phyloP scores from a whole-genome alignment of 2,797 vertebrate species.

The Ptychadena robeensis region DNA sequence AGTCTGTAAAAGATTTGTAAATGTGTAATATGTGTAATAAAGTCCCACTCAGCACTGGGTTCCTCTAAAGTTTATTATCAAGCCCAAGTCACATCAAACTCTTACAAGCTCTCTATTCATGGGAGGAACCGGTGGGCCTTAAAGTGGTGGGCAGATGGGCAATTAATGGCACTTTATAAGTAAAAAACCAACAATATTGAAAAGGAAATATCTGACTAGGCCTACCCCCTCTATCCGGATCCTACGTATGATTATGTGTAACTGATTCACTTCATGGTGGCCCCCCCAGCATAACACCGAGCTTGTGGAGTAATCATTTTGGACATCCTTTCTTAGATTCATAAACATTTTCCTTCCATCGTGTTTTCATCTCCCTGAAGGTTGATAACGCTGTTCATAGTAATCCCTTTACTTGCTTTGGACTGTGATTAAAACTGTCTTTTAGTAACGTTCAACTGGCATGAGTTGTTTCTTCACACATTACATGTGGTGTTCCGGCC shows the following conservation, averaged over 20 bases:
- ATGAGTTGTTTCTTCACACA: constrained; percentile 45
- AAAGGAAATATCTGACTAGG: no score
- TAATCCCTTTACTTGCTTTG: constrained; percentile 28
- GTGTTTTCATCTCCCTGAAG: background rate
- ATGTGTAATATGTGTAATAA: no score
- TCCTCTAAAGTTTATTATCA: no score
- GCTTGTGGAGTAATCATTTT: background rate
- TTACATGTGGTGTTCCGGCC: constrained; percentile 17
- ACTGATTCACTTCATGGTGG: no score
- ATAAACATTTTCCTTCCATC: constrained; percentile 13
- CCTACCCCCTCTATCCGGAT: background rate
- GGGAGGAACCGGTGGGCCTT: no score
- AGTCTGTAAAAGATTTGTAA: no score
- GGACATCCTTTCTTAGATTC: background rate
- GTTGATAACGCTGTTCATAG: constrained; percentile 1
- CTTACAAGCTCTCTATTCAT: no score
- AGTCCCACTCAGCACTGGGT: no score
- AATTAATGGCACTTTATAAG: no score
- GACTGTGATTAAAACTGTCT: constrained; percentile 34
- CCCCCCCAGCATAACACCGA: background rate
- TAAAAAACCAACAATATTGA: no score
- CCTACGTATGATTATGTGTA: background rate
- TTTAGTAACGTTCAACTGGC: constrained; percentile 31
- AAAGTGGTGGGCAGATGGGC: no score
- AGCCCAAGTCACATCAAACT: no score